A percentile compares a stretch with the other conserved stretches of the same genome.
These are phyloP conservation scores for Callinectes sapidus DNA, from an alignment of 2,888 invertebrate genomes.

Conservation along the genomic window DNA sequence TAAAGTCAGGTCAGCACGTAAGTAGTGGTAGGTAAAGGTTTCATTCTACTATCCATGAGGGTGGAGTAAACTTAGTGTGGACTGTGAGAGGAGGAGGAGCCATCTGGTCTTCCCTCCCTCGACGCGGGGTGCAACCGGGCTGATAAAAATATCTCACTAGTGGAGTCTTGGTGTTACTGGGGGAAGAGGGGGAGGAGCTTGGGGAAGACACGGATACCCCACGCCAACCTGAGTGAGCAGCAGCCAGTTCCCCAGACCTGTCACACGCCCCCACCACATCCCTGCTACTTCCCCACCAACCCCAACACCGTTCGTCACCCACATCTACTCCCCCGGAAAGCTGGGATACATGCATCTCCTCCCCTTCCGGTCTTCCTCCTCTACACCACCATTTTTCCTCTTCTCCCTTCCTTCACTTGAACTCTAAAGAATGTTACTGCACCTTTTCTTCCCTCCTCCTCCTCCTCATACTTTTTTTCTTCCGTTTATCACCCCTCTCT, in stretches of 20 bases:
- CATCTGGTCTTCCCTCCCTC: constrained; percentile 34
- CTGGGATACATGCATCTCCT: background rate
- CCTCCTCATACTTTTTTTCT: background rate
- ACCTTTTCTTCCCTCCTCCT: background rate
- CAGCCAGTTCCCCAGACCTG: constrained; percentile 30
- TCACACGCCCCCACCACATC: background rate
- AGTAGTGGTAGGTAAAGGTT: constrained; percentile 10
- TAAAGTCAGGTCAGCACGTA: background rate
- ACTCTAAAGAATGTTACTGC: background rate
- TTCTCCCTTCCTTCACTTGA: background rate
- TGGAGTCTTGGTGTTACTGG: constrained; percentile 1
- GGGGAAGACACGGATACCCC: background rate
- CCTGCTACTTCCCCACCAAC: background rate
- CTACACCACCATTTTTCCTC: background rate
- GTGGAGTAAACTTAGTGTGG: background rate
- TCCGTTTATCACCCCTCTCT: background rate
- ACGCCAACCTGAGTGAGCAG: background rate
- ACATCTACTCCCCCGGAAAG: background rate
- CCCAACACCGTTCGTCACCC: background rate
- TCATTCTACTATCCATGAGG: constrained; percentile 9
- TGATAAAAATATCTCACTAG: constrained; percentile 22
- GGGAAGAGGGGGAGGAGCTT: background rate
- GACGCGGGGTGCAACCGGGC: constrained; percentile 20
- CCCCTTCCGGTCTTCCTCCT: background rate
- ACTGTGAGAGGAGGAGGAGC: background rate